These are phyloP conservation scores for Dermochelys coriacea DNA, from an alignment of 2,797 vertebrate genomes.

Conservation along the genomic window DNA sequence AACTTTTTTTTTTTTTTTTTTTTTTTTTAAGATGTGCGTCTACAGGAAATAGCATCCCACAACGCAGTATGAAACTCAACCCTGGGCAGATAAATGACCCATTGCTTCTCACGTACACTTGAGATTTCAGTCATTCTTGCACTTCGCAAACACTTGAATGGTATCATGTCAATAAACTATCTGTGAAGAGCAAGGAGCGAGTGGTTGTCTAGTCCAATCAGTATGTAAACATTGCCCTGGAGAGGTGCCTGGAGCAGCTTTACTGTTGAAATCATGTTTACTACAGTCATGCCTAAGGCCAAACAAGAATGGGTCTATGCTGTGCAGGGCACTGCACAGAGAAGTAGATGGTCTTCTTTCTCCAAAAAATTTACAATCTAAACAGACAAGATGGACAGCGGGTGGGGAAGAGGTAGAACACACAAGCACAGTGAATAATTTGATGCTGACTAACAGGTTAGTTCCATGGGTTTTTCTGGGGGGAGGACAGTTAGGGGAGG, in stretches of 20 bases:
- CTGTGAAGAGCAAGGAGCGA: fast-evolving
- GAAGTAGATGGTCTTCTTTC: too few species aligned
- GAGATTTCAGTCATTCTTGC: fast-evolving
- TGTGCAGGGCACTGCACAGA: neutral
- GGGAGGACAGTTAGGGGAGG: too few species aligned
- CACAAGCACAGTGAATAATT: too few species aligned
- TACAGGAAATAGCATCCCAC: neutral
- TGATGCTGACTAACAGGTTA: too few species aligned
- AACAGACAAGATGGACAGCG: too few species aligned
- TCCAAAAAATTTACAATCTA: too few species aligned
- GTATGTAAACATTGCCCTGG: neutral
- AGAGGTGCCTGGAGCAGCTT: neutral
- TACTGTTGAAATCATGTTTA: neutral
- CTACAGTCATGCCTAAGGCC: neutral
- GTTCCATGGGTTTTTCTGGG: too few species aligned
- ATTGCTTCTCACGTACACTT: fast-evolving
- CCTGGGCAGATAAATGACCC: fast-evolving
- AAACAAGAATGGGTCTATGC: neutral
- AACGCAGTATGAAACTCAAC: neutral
- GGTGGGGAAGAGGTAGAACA: too few species aligned
- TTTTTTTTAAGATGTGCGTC: neutral
- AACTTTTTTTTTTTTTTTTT: neutral
- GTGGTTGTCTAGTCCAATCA: neutral
- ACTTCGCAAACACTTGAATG: fast-evolving
- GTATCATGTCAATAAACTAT: fast-evolving